A percentile compares a stretch with the other conserved stretches of the same genome.
Conservation (phyloP, 2,888 invertebrate species). For the Eupithecia centaureata region DNA sequence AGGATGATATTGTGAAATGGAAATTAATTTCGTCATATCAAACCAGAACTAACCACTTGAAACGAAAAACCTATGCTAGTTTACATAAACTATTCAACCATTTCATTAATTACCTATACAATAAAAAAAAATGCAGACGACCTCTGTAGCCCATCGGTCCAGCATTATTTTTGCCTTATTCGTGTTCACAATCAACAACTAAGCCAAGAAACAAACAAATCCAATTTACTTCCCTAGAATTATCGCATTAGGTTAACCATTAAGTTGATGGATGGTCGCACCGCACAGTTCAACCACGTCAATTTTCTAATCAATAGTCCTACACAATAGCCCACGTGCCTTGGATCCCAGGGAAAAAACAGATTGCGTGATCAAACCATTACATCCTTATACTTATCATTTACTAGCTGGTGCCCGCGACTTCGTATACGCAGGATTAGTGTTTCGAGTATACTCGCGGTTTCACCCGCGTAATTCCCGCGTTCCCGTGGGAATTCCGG, state of each 20-base stretch:
- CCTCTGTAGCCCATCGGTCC: no score
- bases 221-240: conserved; percentile 24
- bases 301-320: conserved; percentile 60
- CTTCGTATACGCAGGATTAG: no score
- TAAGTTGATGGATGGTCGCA: conserved; percentile 34
- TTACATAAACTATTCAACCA: no score
- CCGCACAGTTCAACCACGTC: conserved; percentile 46
- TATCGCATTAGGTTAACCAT: conserved; percentile 28
- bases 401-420: no score
- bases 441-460: no score
- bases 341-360: conserved; percentile 47
- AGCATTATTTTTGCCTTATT: no score
- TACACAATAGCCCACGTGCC: conserved; percentile 64
- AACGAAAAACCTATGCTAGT: background rate
- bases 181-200: background rate
- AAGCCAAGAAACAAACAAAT: conserved; percentile 28
- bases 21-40: background rate
- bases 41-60: background rate
- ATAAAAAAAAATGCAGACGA: no score
- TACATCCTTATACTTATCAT: conserved; percentile 34
- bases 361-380: conserved; percentile 40
- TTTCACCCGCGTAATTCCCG: no score
- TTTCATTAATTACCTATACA: no score
- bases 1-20: background rate
- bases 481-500: no score